Conservation (phyloP, 2,797 vertebrate species). For the Eulemur mongoz region DNA sequence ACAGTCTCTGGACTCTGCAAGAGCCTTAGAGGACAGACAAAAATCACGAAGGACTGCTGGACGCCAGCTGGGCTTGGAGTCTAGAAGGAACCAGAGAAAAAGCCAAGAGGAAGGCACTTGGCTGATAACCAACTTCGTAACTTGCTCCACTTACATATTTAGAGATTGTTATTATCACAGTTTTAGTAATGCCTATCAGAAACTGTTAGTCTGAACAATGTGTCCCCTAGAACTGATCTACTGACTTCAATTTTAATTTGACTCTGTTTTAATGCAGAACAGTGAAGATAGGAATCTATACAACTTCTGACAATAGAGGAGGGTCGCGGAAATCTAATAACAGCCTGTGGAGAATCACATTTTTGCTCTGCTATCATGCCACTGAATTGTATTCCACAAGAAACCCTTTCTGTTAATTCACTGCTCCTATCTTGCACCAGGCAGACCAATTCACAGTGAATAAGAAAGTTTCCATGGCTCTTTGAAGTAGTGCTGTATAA, state of each 20-base stretch:
- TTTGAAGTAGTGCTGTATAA: slow-evolving; percentile 22
- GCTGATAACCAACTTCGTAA: not conserved
- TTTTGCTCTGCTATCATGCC: not conserved
- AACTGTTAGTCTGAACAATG: not conserved
- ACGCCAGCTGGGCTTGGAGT: not conserved
- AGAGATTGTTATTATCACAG: not conserved
- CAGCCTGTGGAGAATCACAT: not conserved
- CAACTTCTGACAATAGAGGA: not conserved
- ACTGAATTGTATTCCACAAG: not conserved
- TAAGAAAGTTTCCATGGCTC: not conserved
- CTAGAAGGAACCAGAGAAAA: not conserved
- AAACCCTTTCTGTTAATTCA: slow-evolving; percentile 39
- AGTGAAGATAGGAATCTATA: slow-evolving; percentile 2
- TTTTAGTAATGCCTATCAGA: not conserved
- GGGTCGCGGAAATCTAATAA: not conserved
- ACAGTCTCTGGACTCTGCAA: not conserved
- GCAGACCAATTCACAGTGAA: slow-evolving; percentile 37
- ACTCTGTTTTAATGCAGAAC: not conserved
- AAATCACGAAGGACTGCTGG: not conserved
- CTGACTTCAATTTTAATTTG: not conserved
- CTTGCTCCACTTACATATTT: not conserved
- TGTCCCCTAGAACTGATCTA: not conserved
- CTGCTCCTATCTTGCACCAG: not conserved
- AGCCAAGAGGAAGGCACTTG: not conserved
- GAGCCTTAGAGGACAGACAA: not conserved